Percentiles rank a stretch among this genome's conserved stretches.
Conservation (phyloP, 2,113 vertebrate species). For the Mesembrinibis cayennensis region DNA sequence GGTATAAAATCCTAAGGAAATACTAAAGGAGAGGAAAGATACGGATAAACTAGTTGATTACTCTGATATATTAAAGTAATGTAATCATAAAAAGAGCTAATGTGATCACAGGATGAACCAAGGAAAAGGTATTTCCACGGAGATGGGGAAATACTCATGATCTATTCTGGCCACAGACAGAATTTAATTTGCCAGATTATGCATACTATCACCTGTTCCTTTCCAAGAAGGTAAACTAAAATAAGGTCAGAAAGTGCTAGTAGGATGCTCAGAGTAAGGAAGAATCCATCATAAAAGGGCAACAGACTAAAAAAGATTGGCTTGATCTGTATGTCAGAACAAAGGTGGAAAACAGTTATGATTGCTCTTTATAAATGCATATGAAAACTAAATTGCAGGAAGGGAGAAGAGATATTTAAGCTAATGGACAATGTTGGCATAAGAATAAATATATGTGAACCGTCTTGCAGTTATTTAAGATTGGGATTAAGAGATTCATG, state of each 20-base stretch:
- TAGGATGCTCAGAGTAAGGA: not conserved
- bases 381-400: not conserved
- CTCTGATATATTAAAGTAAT: not conserved
- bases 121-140: not conserved
- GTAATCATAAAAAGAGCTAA: not conserved
- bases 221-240: not conserved
- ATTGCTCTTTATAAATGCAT: not conserved
- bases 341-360: not conserved
- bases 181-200: not conserved
- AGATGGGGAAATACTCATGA: not conserved
- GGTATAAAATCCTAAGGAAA: not conserved
- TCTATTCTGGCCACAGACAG: not conserved
- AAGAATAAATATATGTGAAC: not conserved
- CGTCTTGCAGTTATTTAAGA: not conserved
- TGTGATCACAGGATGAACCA: not conserved
- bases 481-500: not conserved
- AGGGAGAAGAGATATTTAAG: not conserved
- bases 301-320: not conserved
- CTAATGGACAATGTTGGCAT: not conserved
- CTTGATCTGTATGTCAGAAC: not conserved
- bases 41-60: not conserved
- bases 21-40: not conserved
- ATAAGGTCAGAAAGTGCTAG: not conserved
- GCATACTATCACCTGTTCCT: not conserved
- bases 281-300: not conserved